Conservation (phyloP, 2,113 vertebrate genomes). For the Lepisosteus osseus region DNA sequence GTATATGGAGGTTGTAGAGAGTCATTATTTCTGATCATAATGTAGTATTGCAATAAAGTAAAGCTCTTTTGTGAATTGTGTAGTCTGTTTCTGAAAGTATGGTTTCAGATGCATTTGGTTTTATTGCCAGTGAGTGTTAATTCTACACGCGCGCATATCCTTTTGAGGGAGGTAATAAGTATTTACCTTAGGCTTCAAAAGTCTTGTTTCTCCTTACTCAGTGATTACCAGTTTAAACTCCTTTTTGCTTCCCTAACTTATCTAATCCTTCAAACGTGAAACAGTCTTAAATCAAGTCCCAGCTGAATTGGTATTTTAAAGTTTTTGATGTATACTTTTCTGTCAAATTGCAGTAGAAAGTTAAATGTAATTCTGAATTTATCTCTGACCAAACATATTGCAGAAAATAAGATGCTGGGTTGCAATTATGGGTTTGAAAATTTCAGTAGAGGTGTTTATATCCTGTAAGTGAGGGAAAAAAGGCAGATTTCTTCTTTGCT, state of each 20-base stretch:
- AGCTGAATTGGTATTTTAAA: conserved; percentile 33
- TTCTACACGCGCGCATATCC: conserved; percentile 55
- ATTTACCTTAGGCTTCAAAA: conserved; percentile 64
- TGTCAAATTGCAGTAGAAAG: conserved; percentile 21
- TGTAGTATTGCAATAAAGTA: neutral
- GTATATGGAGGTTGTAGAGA: too few species aligned
- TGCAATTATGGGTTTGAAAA: too few species aligned
- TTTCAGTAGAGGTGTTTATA: too few species aligned
- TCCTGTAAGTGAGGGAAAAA: too few species aligned
- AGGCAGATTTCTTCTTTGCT: too few species aligned
- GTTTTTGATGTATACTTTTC: conserved; percentile 40
- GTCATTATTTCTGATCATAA: too few species aligned
- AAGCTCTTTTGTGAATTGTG: neutral
- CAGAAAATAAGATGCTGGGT: too few species aligned
- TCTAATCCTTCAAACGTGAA: conserved; percentile 49
- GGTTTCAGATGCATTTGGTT: neutral
- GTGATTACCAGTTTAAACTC: conserved; percentile 52
- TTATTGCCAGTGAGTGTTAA: conserved; percentile 46
- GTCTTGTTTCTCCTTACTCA: conserved; percentile 35
- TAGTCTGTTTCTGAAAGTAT: neutral
- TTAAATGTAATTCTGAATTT: too few species aligned
- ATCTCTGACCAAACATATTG: too few species aligned
- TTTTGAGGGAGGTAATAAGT: conserved; percentile 64
- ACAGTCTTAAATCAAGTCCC: conserved; percentile 52
- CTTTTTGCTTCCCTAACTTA: conserved; percentile 44